These are phyloP conservation scores for Cremastobaeus sp. DNA, from an alignment of 2,888 invertebrate species.

Conservation along the genomic window DNA sequence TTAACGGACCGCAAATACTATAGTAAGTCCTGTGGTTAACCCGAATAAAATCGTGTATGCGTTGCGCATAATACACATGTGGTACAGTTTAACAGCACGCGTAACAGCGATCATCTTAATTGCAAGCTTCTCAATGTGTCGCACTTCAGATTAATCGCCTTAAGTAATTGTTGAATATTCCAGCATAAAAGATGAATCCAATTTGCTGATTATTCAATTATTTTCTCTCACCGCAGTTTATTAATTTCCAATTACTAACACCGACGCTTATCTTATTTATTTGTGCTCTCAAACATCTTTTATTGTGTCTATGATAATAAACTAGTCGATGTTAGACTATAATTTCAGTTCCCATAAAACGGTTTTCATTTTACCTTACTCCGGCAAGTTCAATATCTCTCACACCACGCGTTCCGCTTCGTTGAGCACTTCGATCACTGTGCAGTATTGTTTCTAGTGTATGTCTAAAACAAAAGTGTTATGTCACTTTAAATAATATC, in stretches of 20 bases:
- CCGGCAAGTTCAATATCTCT: neutral
- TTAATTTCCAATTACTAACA: too few species aligned
- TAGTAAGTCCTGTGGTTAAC: slow-evolving; percentile 54
- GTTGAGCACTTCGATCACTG: slow-evolving; percentile 8
- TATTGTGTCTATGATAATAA: too few species aligned
- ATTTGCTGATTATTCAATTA: too few species aligned
- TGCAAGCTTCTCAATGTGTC: slow-evolving; percentile 12
- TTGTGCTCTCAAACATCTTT: too few species aligned
- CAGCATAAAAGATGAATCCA: too few species aligned
- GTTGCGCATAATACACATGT: slow-evolving; percentile 60
- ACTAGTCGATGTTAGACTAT: too few species aligned
- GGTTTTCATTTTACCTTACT: slow-evolving; percentile 18
- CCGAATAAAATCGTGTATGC: slow-evolving; percentile 53
- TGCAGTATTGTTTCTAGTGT: slow-evolving; percentile 15
- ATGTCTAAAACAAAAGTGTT: neutral
- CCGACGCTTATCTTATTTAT: too few species aligned
- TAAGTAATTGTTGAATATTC: neutral
- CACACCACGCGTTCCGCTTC: slow-evolving; percentile 12
- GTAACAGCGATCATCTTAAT: slow-evolving; percentile 57
- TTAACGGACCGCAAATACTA: slow-evolving; percentile 51
- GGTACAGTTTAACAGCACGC: slow-evolving; percentile 59
- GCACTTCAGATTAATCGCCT: neutral
- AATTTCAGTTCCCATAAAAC: too few species aligned
- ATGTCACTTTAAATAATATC: neutral
- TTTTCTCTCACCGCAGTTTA: too few species aligned